Evolutionary conservation across 2,888 invertebrate species (phyloP), one percentile per base, ranked within the genome.

Genomic region (Callyntrura sp.): DNA sequence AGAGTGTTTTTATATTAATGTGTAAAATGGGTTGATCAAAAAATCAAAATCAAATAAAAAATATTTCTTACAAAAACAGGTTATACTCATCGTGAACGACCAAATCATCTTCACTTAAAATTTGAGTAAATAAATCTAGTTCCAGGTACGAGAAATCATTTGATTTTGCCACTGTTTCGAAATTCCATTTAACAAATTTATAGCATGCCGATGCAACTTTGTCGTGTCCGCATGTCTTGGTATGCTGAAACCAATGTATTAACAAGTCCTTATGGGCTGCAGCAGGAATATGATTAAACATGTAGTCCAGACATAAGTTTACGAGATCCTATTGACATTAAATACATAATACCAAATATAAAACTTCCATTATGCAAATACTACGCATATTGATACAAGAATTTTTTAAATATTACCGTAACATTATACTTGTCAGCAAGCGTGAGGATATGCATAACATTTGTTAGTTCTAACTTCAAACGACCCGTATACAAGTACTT

Each of bases 391-490:
- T n/a, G n/a, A n/a, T n/a, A n/a, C n/a, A n/a, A n/a, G n/a, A n/a
- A n/a, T n/a, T 9, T n/a, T 3, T 55, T 55, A 12, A 55, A 3
- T 62, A 28, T 17, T 94, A 97, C 97, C 96, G 96, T 97, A 14
- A 99, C 98, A 95, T 98, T 98, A 95, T 99, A 99, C 95, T 99
- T 99, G 95, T 99, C 99, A 60, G 98, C 98, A 87, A 99, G 95
- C 11, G 97, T 97, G 83, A 99, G 95, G 93, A 98, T 96, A 6
- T 98, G 98, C 95, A 98, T 96, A 78, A 98, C 98, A 91, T 97
- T 97, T 84, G 96, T 96, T 93, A 98, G 96, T 6, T 97, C 97
- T 94, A 99, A 97, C 93, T 96, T 96, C 93, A 99, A 97, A 95
- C 97, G 97, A 60, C 98, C 99, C 0, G 98, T 98, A 95, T 99